Base-by-base conservation (phyloP, 2,113 vertebrate genomes). In the Oxyura jamaicensis region DNA sequence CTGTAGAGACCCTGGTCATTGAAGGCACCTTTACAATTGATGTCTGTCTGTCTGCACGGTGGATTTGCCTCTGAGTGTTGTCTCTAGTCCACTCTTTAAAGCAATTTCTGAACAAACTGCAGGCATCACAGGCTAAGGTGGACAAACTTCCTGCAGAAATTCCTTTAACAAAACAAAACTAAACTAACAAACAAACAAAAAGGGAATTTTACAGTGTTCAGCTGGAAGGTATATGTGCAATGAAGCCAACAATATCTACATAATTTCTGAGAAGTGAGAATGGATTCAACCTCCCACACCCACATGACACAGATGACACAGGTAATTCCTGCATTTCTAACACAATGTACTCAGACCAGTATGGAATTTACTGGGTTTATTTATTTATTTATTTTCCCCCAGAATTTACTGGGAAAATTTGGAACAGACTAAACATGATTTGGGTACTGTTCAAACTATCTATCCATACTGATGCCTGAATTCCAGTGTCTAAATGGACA, bases 391-490 rank as follows among this genome's bases (percentile, higher is more conserved):
- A 33, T 25, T 52, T 25, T 42, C 14, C 19, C 19, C 8, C 44
- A 46, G 44, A 46, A 46, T 46, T 46, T 46, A 46, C 44, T 46
- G 44, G 44, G 44, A 46, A 46, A 46, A 46, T 46, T 20, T 46
- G 44, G 44, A 46, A 46, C 19, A 46, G 44, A 46, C 44, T 46
- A 20, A 46, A 46, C 44, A 52, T 52, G 50, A 52, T 52, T 52
- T 36, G 36, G 17, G 1, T 33, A 19, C 15, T 55, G 10, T 55
- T 72, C 12, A 41, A 90, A 41, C 1, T 42, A 39, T 50, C 71
- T 50, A 42, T 19, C 11, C 17, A 19, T 33, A 58, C 5, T 21
- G 5, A 72, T 68, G 7, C 88, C 39, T 0, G 0, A 46, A 65
- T 75, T 83, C 28, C 20, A 44, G 26, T 68, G 3, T 15, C 41